Conservation (phyloP, 1,140 invertebrate genomes). For the Micrasema minimum region DNA sequence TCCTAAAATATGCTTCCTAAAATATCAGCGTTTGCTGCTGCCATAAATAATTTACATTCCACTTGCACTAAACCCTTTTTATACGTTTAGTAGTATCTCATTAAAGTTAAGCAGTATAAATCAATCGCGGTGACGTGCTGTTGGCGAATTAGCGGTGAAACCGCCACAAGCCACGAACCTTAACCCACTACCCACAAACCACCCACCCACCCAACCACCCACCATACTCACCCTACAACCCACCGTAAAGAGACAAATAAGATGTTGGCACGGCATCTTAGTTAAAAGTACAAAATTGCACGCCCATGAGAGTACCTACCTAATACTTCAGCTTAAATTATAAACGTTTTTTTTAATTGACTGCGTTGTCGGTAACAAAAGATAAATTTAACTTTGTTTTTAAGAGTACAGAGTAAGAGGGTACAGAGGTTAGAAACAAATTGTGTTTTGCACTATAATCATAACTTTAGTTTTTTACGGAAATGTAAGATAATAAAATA, state of each 20-base stretch:
- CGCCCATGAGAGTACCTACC: too few species aligned
- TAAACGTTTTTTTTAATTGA: too few species aligned
- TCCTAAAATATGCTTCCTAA: too few species aligned
- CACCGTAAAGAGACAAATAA: conserved; percentile 46
- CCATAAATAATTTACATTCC: conserved; percentile 19
- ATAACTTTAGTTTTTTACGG: too few species aligned
- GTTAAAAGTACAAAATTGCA: conserved; percentile 5
- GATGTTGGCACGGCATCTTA: conserved; percentile 47
- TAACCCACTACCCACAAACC: conserved; percentile 9
- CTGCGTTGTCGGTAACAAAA: too few species aligned
- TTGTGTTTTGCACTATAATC: too few species aligned
- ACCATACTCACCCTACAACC: not conserved
- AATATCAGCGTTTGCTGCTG: not conserved
- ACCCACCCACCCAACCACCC: not conserved
- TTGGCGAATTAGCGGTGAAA: conserved; percentile 47
- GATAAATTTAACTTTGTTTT: too few species aligned
- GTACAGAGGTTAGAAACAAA: too few species aligned
- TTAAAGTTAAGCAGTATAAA: conserved; percentile 48
- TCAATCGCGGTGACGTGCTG: conserved; percentile 50
- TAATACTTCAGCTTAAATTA: too few species aligned
- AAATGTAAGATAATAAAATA: too few species aligned
- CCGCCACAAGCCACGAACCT: conserved; percentile 47
- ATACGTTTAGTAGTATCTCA: conserved; percentile 27
- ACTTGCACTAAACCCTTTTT: conserved; percentile 18
- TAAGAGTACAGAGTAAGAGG: too few species aligned